phyloP scores from a whole-genome alignment of 2,113 vertebrate species.

The Trachemys scripta region DNA sequence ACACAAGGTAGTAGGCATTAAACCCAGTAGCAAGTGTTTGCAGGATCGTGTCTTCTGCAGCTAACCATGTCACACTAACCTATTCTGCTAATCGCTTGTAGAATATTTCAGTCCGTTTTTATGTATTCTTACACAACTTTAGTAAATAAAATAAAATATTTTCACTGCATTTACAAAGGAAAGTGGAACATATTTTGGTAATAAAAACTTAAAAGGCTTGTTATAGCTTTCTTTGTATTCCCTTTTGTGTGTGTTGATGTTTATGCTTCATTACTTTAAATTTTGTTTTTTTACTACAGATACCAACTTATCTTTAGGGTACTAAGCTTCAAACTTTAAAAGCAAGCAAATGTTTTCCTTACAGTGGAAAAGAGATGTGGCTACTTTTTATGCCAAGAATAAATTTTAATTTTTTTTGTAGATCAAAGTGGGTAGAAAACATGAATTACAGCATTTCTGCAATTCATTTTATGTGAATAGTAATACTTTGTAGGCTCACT shows the following conservation, averaged over 20 bases:
- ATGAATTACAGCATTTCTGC: constrained; percentile 10
- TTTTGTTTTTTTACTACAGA: constrained; percentile 38
- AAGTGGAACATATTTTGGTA: constrained; percentile 14
- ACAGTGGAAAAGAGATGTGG: neutral
- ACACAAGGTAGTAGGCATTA: neutral
- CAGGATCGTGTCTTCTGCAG: neutral
- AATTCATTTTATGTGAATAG: neutral
- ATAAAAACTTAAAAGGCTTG: constrained; percentile 61
- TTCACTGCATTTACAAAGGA: neutral
- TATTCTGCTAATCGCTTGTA: neutral
- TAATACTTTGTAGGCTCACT: neutral
- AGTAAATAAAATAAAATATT: neutral
- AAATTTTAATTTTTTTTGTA: constrained; percentile 42
- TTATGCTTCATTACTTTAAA: constrained; percentile 71
- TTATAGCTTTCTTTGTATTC: constrained; percentile 63
- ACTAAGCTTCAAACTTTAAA: constrained; percentile 50
- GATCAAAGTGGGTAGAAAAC: neutral
- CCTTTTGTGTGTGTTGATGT: constrained; percentile 52
- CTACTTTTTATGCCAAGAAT: constrained; percentile 25
- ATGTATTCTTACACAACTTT: neutral
- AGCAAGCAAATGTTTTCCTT: constrained; percentile 57
- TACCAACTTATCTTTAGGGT: constrained; percentile 49
- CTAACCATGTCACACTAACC: neutral
- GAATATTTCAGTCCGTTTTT: neutral
- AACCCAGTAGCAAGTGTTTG: neutral